phyloP scores from a whole-genome alignment of 2,888 invertebrate genomes.

The Microctonus aethiopoides region DNA sequence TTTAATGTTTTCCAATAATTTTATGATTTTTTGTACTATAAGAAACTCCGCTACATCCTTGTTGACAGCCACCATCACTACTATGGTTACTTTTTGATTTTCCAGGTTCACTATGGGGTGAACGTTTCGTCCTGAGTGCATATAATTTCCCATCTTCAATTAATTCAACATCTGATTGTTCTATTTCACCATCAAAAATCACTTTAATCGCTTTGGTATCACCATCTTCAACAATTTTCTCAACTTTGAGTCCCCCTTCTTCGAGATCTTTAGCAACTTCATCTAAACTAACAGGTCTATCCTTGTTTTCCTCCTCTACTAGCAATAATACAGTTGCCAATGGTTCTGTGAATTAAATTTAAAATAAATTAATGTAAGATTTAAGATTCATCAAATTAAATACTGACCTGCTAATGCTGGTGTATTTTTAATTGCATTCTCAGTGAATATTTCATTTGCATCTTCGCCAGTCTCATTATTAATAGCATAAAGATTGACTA shows the following conservation, averaged over 20 bases:
- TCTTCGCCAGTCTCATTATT: slow-evolving; percentile 52
- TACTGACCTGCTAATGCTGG: slow-evolving; percentile 53
- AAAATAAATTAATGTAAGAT: not conserved
- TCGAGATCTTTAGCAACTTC: slow-evolving; percentile 58
- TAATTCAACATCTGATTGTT: slow-evolving; percentile 27
- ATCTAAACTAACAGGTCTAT: slow-evolving; percentile 52
- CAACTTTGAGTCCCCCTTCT: slow-evolving; percentile 54
- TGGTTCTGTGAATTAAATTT: slow-evolving; percentile 48
- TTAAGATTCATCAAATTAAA: not conserved
- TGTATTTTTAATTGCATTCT: slow-evolving; percentile 47
- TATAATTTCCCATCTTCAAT: slow-evolving; percentile 33
- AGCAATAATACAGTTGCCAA: slow-evolving; percentile 56
- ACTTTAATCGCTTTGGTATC: slow-evolving; percentile 52
- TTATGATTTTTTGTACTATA: too few species aligned
- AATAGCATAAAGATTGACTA: slow-evolving; percentile 60
- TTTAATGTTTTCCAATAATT: slow-evolving; percentile 22
- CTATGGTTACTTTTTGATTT: slow-evolving; percentile 38
- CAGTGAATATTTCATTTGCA: slow-evolving; percentile 53
- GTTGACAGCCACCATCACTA: slow-evolving; percentile 31
- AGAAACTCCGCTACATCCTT: too few species aligned
- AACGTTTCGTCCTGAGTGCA: slow-evolving; percentile 55
- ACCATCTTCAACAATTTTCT: slow-evolving; percentile 51
- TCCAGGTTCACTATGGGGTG: slow-evolving; percentile 47
- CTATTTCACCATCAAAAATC: slow-evolving; percentile 45
- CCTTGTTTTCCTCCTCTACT: slow-evolving; percentile 55